Evolutionary conservation across 2,888 invertebrate genomes (phyloP).

Genomic region (Clusia tigrina): DNA sequence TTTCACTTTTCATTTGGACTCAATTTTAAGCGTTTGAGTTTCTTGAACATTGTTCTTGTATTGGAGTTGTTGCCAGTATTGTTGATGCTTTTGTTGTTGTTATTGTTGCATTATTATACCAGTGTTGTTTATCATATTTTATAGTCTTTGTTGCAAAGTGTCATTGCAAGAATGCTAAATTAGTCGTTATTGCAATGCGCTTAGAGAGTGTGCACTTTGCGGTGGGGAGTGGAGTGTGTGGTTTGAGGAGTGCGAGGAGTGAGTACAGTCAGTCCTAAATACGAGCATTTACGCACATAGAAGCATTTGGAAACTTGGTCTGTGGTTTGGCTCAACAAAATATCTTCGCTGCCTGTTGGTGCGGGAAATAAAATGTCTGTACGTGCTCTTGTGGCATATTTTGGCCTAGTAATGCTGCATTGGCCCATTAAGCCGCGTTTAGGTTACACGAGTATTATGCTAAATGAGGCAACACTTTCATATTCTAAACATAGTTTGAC

Average conservation of each 20-base stretch:
- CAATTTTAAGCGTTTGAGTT: not conserved
- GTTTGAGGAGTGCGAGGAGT: too few relatives aligned
- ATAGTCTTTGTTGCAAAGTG: not conserved
- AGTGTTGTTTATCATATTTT: not conserved
- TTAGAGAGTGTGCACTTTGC: not conserved
- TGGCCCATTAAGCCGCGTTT: slow-evolving; percentile 56
- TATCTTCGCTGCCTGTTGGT: not conserved
- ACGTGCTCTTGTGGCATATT: slow-evolving; percentile 35
- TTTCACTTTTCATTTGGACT: slow-evolving; percentile 59
- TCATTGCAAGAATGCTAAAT: slow-evolving; percentile 2
- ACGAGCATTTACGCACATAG: not conserved
- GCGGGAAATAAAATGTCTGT: slow-evolving; percentile 17
- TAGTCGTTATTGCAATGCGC: not conserved
- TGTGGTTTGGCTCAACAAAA: not conserved
- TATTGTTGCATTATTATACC: not conserved
- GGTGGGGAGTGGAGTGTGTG: too few relatives aligned
- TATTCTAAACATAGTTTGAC: slow-evolving; percentile 4
- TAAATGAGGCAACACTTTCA: slow-evolving; percentile 3
- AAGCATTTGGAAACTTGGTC: not conserved
- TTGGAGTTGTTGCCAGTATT: not conserved
- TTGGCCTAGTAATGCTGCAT: slow-evolving; percentile 45
- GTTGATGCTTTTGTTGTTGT: not conserved
- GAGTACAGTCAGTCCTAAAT: slow-evolving; percentile 9
- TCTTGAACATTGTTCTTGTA: not conserved
- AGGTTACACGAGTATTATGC: slow-evolving; percentile 32